Percentiles rank a stretch among this genome's conserved stretches.
These are phyloP conservation scores for Chauna torquata DNA, from an alignment of 2,113 vertebrate genomes.

Conservation along the genomic window DNA sequence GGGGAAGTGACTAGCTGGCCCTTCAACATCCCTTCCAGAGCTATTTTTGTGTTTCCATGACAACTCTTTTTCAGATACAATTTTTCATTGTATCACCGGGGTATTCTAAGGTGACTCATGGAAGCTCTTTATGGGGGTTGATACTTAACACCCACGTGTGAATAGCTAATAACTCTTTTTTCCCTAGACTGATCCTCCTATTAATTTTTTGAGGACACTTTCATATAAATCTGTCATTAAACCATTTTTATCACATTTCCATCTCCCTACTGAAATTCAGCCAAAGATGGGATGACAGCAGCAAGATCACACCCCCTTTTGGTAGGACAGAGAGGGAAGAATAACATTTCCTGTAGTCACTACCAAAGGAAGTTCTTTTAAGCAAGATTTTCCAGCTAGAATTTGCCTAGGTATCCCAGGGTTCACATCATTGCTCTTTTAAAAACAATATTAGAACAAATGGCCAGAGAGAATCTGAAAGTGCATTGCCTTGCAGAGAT, in stretches of 20 bases:
- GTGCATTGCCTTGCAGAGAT: not conserved
- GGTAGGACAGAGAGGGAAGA: not conserved
- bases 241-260: not conserved
- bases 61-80: conserved; percentile 23
- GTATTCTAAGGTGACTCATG: conserved; percentile 12
- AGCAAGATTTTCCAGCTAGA: conserved; percentile 12
- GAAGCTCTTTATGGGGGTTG: not conserved
- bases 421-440: not conserved
- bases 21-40: conserved; percentile 45
- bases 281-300: not conserved
- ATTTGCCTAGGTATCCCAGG: not conserved
- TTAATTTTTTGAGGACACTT: not conserved
- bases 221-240: not conserved
- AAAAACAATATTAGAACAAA: not conserved
- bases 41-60: conserved; percentile 64
- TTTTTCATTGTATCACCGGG: not conserved
- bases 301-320: not conserved
- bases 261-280: conserved; percentile 3
- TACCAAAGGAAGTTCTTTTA: conserved; percentile 23
- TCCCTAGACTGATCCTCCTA: not conserved
- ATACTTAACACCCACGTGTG: not conserved
- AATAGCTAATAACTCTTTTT: not conserved
- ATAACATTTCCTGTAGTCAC: conserved; percentile 17
- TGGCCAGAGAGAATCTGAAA: not conserved
- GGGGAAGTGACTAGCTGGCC: conserved; percentile 27